phyloP scores from a whole-genome alignment of 2,888 invertebrate species.

The Cactoblastis cactorum region DNA sequence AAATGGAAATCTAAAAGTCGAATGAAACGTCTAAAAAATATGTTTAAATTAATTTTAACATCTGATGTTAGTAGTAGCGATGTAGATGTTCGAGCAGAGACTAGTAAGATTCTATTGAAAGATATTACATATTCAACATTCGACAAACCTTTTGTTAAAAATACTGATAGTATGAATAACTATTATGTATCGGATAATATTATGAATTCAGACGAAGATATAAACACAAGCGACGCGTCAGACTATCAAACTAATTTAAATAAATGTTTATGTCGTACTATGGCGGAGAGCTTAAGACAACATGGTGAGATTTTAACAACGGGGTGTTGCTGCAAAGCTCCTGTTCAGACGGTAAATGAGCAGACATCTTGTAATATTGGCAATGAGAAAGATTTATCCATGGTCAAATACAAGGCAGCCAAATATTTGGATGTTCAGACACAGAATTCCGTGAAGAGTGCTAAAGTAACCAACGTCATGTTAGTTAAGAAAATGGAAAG shows the following conservation, averaged over 20 bases:
- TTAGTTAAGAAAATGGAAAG: not conserved
- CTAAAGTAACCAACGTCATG: slow-evolving; percentile 18
- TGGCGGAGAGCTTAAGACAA: slow-evolving; percentile 43
- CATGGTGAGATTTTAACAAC: slow-evolving; percentile 25
- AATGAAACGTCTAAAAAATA: slow-evolving; percentile 37
- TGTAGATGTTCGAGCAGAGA: slow-evolving; percentile 30
- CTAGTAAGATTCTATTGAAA: slow-evolving; percentile 34
- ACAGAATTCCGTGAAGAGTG: slow-evolving; percentile 33
- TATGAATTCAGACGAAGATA: slow-evolving; percentile 23
- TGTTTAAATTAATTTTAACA: slow-evolving; percentile 47
- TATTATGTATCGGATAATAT: slow-evolving; percentile 36
- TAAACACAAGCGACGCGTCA: slow-evolving; percentile 19
- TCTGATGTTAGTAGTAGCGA: slow-evolving; percentile 51
- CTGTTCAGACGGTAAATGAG: slow-evolving; percentile 26
- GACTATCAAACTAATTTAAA: slow-evolving; percentile 9
- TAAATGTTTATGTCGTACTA: slow-evolving; percentile 44
- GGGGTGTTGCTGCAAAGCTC: slow-evolving; percentile 33
- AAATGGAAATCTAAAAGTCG: too few species aligned
- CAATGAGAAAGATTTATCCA: slow-evolving; percentile 27
- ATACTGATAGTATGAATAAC: slow-evolving; percentile 47
- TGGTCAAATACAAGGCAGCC: slow-evolving; percentile 26
- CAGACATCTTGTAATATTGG: slow-evolving; percentile 42
- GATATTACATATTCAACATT: slow-evolving; percentile 41
- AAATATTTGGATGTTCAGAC: slow-evolving; percentile 41
- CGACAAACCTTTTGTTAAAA: slow-evolving; percentile 34